Percentiles rank a stretch among this genome's conserved stretches.
These are phyloP conservation scores for Neopipo cinnamomea DNA, from an alignment of 2,113 vertebrate genomes.

Conservation along the genomic window DNA sequence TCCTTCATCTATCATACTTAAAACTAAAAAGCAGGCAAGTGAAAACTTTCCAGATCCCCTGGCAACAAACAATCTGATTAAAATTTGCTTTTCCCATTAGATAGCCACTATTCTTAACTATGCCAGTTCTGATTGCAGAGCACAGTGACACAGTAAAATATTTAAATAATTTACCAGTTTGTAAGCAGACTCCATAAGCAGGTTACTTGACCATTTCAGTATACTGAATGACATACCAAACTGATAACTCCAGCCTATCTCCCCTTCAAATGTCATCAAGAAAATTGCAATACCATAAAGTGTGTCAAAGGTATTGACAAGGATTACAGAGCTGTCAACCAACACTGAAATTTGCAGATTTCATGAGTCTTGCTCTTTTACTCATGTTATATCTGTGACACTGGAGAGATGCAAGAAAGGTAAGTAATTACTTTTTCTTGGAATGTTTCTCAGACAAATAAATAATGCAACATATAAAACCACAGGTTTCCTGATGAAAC, in stretches of 20 bases:
- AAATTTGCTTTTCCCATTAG: slow-evolving; percentile 55
- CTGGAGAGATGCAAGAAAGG: not conserved
- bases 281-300: not conserved
- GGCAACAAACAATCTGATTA: slow-evolving; percentile 23
- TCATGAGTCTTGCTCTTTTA: not conserved
- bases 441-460: not conserved
- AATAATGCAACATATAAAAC: not conserved
- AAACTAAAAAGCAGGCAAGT: slow-evolving; percentile 48
- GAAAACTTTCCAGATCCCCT: slow-evolving; percentile 53
- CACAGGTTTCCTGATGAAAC: not conserved
- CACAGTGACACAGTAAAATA: not conserved
- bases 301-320: not conserved
- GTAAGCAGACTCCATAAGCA: not conserved
- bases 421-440: not conserved
- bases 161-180: not conserved
- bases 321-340: not conserved
- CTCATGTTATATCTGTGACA: not conserved
- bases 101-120: not conserved
- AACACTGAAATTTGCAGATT: not conserved
- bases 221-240: not conserved
- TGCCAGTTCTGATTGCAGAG: not conserved
- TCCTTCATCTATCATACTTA: not conserved
- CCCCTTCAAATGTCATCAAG: not conserved
- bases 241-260: not conserved
- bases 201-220: not conserved